phyloP scores from a whole-genome alignment of 2,797 vertebrate genomes.

The Potorous gilbertii region DNA sequence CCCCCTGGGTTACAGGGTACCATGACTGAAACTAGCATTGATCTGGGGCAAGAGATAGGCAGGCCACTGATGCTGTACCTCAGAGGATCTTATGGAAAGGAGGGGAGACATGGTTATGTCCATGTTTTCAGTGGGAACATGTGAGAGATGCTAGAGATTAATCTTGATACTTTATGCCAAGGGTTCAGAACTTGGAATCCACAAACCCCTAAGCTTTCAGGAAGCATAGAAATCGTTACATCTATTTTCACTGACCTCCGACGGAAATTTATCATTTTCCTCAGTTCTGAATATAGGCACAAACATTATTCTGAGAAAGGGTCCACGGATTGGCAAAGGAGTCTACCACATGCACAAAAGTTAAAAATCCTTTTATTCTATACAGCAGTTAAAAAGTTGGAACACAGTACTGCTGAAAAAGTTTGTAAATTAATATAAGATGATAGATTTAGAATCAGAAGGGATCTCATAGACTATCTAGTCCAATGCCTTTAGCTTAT shows the following conservation, averaged over 20 bases:
- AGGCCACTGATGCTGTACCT: background rate
- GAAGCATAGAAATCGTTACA: background rate
- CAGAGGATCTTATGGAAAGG: background rate
- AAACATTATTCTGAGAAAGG: background rate
- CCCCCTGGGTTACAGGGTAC: slow-evolving; percentile 41
- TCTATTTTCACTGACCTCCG: background rate
- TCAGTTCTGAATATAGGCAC: background rate
- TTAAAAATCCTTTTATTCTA: background rate
- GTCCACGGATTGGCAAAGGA: background rate
- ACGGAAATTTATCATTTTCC: background rate
- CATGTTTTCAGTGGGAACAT: background rate
- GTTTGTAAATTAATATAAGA: background rate
- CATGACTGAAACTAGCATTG: background rate
- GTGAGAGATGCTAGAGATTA: slow-evolving; percentile 6
- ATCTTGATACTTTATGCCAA: background rate
- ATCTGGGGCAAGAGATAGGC: background rate
- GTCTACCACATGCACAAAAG: background rate
- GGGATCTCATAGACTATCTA: background rate
- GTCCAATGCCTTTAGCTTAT: background rate
- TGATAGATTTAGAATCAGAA: background rate
- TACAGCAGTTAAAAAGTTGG: background rate
- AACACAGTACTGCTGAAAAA: background rate
- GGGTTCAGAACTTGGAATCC: background rate
- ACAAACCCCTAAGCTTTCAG: background rate
- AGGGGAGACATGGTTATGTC: background rate